Evolutionary conservation across 1,140 invertebrate species (phyloP).

Genomic region (Drosophila punjabiensis): DNA sequence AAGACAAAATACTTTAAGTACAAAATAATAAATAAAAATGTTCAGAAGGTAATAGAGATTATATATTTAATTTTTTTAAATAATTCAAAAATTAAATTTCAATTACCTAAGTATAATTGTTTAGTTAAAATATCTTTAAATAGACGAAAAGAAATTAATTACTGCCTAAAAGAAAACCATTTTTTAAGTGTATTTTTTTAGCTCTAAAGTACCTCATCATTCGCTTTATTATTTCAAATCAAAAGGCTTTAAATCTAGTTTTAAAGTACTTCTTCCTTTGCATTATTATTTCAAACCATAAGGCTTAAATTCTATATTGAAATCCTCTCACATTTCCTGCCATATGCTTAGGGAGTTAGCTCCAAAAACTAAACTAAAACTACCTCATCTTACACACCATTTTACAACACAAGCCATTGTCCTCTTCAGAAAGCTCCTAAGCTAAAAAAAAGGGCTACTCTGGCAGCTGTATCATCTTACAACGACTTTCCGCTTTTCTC

Average conservation of each 20-base stretch:
- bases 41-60: no score
- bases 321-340: background rate
- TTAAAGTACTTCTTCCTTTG: no score
- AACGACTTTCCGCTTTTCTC: constrained; percentile 1
- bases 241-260: background rate
- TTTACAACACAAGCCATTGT: constrained; percentile 12
- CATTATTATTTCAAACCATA: no score
- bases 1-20: no score
- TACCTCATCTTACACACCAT: background rate
- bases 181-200: background rate
- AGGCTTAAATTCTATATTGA: background rate
- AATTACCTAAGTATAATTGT: no score
- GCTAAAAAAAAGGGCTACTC: background rate
- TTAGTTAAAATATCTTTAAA: no score
- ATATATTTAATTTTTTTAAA: no score
- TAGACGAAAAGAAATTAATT: no score
- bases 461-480: constrained; percentile 26
- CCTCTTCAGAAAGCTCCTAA: background rate
- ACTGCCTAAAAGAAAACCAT: background rate
- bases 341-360: background rate
- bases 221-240: no score
- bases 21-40: no score
- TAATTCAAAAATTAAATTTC: no score
- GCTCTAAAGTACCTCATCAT: no score
- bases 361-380: background rate